These are phyloP conservation scores for Venturia canescens DNA, from an alignment of 1,140 invertebrate genomes.

Conservation along the genomic window DNA sequence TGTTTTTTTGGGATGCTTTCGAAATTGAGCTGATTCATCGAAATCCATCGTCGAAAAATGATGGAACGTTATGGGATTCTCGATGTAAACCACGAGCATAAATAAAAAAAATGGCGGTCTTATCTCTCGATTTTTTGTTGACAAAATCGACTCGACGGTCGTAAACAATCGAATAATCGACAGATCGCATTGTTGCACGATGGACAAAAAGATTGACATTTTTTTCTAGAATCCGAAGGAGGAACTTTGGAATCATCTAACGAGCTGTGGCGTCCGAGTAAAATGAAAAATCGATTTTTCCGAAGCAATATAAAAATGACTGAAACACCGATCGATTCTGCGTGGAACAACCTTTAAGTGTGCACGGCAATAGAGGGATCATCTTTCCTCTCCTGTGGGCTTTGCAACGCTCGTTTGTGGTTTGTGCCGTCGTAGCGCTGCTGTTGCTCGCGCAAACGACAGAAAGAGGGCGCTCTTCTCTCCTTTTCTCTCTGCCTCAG, in stretches of 20 bases:
- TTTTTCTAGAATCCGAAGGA: no score
- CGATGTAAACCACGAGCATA: no score
- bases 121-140: no score
- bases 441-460: neutral
- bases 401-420: neutral
- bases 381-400: neutral
- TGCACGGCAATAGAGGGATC: conserved; percentile 9
- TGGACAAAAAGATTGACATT: no score
- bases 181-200: neutral
- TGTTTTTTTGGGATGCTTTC: conserved; percentile 45
- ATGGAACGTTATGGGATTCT: neutral
- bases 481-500: neutral
- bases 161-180: no score
- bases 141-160: no score
- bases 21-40: conserved; percentile 63
- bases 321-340: neutral
- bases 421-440: neutral
- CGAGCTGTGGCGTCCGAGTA: no score
- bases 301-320: no score
- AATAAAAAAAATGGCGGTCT: no score
- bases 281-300: no score
- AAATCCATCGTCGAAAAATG: conserved; percentile 50
- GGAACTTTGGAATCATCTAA: no score
- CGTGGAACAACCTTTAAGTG: neutral
- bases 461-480: conserved; percentile 14